Conservation (phyloP, 2,888 invertebrate species). For the Stegophylla sp. region DNA sequence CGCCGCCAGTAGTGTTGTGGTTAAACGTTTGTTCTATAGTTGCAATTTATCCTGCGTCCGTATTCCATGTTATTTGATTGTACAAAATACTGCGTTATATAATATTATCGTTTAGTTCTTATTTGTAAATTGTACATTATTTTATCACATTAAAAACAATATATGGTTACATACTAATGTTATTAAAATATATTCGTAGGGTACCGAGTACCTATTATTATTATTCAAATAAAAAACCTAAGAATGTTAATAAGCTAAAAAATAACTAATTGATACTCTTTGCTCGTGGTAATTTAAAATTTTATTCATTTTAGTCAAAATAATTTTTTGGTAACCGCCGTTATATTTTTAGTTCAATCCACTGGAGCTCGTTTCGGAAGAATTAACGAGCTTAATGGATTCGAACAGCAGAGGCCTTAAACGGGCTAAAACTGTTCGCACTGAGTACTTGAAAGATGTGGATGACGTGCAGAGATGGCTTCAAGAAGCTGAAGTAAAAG, state of each 20-base stretch:
- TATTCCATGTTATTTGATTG: not conserved
- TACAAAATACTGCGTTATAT: not conserved
- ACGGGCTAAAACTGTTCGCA: slow-evolving; percentile 80
- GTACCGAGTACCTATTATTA: not conserved
- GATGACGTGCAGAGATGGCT: slow-evolving; percentile 85
- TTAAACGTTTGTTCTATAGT: slow-evolving; percentile 43
- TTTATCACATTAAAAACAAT: not conserved
- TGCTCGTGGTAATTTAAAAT: not conserved
- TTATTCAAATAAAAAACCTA: not conserved
- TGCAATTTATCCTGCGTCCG: slow-evolving; percentile 6
- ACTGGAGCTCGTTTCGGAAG: slow-evolving; percentile 82
- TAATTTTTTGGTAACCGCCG: not conserved
- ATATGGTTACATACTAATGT: not conserved
- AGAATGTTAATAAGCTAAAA: not conserved
- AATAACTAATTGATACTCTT: not conserved
- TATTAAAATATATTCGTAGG: too few species aligned
- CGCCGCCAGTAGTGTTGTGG: not conserved
- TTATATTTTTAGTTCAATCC: slow-evolving; percentile 72
- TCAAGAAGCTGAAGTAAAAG: slow-evolving; percentile 80
- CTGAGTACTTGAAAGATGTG: slow-evolving; percentile 80
- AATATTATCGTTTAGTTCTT: not conserved
- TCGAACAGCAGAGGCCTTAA: slow-evolving; percentile 87
- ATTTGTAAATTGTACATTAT: not conserved
- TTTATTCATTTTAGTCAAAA: not conserved
- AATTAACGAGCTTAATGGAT: slow-evolving; percentile 80